Base-by-base conservation (phyloP, 1,140 invertebrate genomes). In the Neodiprion virginianus region DNA sequence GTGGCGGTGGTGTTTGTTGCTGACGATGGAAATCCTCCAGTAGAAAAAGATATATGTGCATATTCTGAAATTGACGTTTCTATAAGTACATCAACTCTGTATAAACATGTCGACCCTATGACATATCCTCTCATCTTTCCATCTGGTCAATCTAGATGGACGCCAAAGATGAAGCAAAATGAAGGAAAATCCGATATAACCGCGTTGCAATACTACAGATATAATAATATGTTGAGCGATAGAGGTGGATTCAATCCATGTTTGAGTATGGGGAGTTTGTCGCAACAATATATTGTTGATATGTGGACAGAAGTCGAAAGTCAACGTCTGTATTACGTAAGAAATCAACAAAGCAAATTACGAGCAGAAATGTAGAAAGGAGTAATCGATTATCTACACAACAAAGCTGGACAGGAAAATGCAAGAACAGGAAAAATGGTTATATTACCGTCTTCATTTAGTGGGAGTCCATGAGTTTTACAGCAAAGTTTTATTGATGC, bases 241-340 rank as follows among this genome's bases (percentile, higher is more conserved):
- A 74, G 71, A 67, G 28, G 61, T 47, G 28, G 23, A 61, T 77
- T 77, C 48, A 73, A 67, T 67, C 71, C 73, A 8, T 71, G 50
- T 77, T 14, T 77, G 48, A 74, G 49, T 69, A 69, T 53, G 12
- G 74, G 74, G 0, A 72, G 71, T 69, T 69, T 75, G 9, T 71
- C 76, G 1, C 74, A 77, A 68, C 76, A 77, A 69, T 75, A 72
- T 68, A 72, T 74, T 21, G 74, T 77, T 53, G 76, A 77, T 74
- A 67, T 69, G 53, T 78, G 72, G 72, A 65, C 69, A 0, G 75
- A 75, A 73, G 68, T 77, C 1, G 74, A 77, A 71, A 48, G 71
- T 14, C 40, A 71, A 40, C 70, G 74, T 50, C 72, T 77, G 28
- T 72, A 74, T 66, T 77, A 68, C 68, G 48, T 74, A 71, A 48